These are phyloP conservation scores for Isurus oxyrinchus DNA, from an alignment of 2,113 vertebrate species.

Conservation along the genomic window DNA sequence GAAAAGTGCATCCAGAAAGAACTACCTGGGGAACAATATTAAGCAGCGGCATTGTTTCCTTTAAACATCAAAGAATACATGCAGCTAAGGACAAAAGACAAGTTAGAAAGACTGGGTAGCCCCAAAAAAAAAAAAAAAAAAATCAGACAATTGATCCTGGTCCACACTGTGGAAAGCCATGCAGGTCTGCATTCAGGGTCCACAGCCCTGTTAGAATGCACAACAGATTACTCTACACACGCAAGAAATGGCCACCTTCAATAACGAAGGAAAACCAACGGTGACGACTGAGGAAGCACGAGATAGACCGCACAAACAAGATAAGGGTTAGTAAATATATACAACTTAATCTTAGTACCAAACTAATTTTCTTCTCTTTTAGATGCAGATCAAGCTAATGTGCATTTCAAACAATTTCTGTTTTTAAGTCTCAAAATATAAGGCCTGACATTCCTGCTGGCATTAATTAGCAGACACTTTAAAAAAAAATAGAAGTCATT, in stretches of 20 bases:
- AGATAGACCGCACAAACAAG: background rate
- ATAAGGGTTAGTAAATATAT: background rate
- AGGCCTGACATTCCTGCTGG: background rate
- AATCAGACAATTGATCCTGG: background rate
- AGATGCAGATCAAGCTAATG: background rate
- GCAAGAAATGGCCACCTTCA: background rate
- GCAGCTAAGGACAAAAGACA: too few relatives aligned
- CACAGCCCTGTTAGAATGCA: background rate
- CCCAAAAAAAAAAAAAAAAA: background rate
- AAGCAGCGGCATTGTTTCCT: too few relatives aligned
- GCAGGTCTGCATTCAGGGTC: background rate
- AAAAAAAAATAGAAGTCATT: too few relatives aligned
- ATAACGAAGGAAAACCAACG: too few relatives aligned
- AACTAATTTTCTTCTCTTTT: background rate
- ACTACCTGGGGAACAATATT: too few relatives aligned
- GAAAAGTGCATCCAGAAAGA: background rate
- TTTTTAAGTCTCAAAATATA: background rate
- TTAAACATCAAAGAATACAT: too few relatives aligned
- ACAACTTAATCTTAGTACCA: background rate
- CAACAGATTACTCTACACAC: background rate
- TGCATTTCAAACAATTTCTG: background rate
- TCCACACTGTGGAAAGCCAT: background rate
- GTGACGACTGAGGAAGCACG: background rate
- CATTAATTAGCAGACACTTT: background rate
- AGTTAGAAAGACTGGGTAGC: too few relatives aligned